Evolutionary conservation across 1,140 invertebrate species (phyloP), one percentile per base, ranked within the genome.

Genomic region (Manduca sexta): DNA sequence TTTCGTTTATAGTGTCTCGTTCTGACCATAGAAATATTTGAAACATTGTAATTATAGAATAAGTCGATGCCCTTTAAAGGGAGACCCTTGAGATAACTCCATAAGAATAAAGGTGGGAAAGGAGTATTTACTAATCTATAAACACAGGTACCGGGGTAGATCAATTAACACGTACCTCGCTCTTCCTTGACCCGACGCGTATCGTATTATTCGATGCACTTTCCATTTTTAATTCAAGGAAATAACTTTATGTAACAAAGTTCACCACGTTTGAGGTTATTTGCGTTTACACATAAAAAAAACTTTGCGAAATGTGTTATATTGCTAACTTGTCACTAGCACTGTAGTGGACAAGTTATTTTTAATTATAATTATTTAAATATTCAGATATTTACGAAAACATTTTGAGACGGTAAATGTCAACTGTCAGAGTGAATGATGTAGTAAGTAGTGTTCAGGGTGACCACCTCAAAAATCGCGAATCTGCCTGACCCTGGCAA

Each of bases 151-250:
- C 8, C 21, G 21, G 21, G 4, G 8, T 26, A 26, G 8, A 26
- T 26, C 21, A 26, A 26, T 2, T 26, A 26, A 26, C 41, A 62
- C 54, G 52, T 49, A 86, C 84, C 74, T 86, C 80, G 45, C 84
- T 86, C 51, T 86, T 84, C 45, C 82, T 73, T 4, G 84, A 86
- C 44, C 84, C 84, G 14, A 86, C 84, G 42, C 73, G 74, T 34
- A 86, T 73, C 50, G 74, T 55, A 46, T 60, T 67, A 50, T 71
- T 79, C 35, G 52, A 57, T 53, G 74, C 57, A 58, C 51, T 70
- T 54, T 80, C 68, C 72, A 79, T 80, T 57, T 41, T 56, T 53
- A 53, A 57, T 55, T 40, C 12, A 47, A 43, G 30, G 34, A 52
- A 49, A 48, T 45, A 54, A 51, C 55, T 62, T 55, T 50, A 64